Evolutionary conservation across 2,797 vertebrate species (phyloP), one percentile per base, ranked within the genome.

Genomic region (Chiloscyllium punctatum): DNA sequence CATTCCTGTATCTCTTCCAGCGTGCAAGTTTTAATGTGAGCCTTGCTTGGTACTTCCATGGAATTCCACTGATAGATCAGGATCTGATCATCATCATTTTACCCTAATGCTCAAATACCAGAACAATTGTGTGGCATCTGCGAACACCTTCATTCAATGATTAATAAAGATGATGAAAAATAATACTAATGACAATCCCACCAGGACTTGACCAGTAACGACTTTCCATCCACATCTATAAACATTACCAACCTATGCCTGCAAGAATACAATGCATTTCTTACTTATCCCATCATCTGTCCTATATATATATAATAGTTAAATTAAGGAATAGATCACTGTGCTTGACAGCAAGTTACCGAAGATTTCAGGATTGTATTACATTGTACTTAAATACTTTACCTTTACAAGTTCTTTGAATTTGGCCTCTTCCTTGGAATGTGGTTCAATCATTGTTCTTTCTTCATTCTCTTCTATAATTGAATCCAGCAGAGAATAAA

Each of bases 331-430:
- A 6, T 69, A 69, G 13, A 42, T 37, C 18, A 92, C n/a, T 25
- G 23, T 15, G 37, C n/a, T 92, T 42, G n/a, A 69, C 11, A 25
- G n/a, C 13, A 42, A 92, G n/a, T 69, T 69, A 92, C 37, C 37
- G n/a, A n/a, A 42, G 16, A 23, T 21, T 68, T 95, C 71, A 95
- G 21, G 7, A 72, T 69, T 0, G 33, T 48, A 33, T 1, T 62
- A 53, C 53, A 84, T 95, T 95, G 37, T 2, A 72, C 42, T 88
- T 25, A 57, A 66, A 21, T 4, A 27, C 95, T 97, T 94, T 97
- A 99, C 99, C 98, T 98, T 99, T 96, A 98, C 97, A n/a, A 99
- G 98, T 84, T 99, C 99, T 98, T 99, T 99, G 96, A 99, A 99
- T 96, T 98, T 99, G 91, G 97, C 97, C 96, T 98, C 98, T 5